Percentiles rank a stretch among this genome's conserved stretches.
phyloP scores from a whole-genome alignment of 2,888 invertebrate species.

The Podotricha telesiphe region DNA sequence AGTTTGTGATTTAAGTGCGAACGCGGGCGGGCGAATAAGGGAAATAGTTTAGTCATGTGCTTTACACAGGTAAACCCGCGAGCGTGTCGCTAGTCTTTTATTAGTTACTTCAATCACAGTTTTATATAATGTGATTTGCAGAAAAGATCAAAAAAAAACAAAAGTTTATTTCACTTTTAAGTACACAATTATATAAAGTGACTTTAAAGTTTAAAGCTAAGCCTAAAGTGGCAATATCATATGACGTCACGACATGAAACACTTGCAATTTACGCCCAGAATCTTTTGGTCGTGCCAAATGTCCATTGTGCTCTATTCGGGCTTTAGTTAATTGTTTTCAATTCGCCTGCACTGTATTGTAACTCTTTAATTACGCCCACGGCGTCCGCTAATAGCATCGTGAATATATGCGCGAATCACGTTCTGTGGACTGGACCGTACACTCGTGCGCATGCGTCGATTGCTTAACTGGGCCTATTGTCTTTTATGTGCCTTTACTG shows the following conservation, averaged over 20 bases:
- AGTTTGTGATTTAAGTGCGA: too few relatives aligned
- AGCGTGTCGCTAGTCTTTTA: too few relatives aligned
- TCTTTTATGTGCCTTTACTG: slow-evolving; percentile 8
- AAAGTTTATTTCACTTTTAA: background rate
- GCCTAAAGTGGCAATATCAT: background rate
- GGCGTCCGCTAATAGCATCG: slow-evolving; percentile 72
- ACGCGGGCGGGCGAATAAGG: too few relatives aligned
- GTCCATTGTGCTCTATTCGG: slow-evolving; percentile 79
- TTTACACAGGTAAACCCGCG: too few relatives aligned
- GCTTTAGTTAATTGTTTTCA: slow-evolving; percentile 79
- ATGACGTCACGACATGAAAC: slow-evolving; percentile 36
- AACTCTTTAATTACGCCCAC: slow-evolving; percentile 82
- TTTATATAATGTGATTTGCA: background rate
- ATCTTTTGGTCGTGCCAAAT: slow-evolving; percentile 64
- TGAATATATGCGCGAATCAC: slow-evolving; percentile 66
- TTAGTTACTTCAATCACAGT: background rate
- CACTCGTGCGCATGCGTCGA: slow-evolving; percentile 52
- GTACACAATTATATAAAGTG: background rate
- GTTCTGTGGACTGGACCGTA: slow-evolving; percentile 61
- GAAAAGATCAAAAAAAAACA: background rate
- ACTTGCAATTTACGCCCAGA: slow-evolving; percentile 49
- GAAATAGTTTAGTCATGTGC: too few relatives aligned
- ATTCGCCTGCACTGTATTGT: slow-evolving; percentile 76
- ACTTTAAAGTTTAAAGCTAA: background rate
- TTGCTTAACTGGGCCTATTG: slow-evolving; percentile 23